phyloP scores from a whole-genome alignment of 1,140 invertebrate genomes.

The Drosophila auraria region DNA sequence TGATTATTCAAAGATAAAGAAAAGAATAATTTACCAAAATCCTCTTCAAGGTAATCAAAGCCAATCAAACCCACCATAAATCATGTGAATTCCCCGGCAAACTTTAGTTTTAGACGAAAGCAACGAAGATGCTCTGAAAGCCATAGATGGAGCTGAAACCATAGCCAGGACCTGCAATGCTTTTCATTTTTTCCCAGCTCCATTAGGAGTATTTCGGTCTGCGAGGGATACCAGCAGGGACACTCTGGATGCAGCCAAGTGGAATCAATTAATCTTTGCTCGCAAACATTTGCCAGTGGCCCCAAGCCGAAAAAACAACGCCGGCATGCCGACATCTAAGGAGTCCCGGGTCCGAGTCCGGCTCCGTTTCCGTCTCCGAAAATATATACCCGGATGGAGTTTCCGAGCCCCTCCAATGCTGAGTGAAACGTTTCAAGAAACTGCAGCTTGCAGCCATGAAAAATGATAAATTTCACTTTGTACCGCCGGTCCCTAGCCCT shows the following conservation, averaged over 20 bases:
- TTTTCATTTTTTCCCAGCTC: conserved; percentile 1
- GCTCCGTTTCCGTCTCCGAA: conserved; percentile 32
- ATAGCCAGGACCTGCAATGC: background rate
- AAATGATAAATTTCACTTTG: conserved; percentile 81
- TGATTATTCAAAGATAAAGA: background rate
- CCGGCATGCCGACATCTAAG: conserved; percentile 68
- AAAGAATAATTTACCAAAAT: too few species aligned
- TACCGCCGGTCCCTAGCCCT: conserved; percentile 26
- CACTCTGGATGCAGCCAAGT: conserved; percentile 77
- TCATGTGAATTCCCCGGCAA: conserved; percentile 9
- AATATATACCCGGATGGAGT: conserved; percentile 55
- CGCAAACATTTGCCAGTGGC: conserved; percentile 76
- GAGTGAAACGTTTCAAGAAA: conserved; percentile 83
- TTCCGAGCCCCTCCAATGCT: conserved; percentile 31
- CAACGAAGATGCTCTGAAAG: conserved; percentile 1
- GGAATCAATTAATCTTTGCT: conserved; percentile 82
- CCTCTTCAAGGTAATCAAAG: background rate
- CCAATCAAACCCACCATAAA: conserved; percentile 18
- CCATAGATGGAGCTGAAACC: conserved; percentile 8
- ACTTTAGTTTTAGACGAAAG: conserved; percentile 11
- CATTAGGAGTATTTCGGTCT: conserved; percentile 4
- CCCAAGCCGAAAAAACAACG: conserved; percentile 34
- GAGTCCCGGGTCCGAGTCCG: conserved; percentile 45
- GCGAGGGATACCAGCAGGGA: conserved; percentile 51
- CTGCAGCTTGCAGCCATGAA: conserved; percentile 81